Base-by-base conservation (phyloP, 2,888 invertebrate genomes). In the Epistrophe grossulariae region DNA sequence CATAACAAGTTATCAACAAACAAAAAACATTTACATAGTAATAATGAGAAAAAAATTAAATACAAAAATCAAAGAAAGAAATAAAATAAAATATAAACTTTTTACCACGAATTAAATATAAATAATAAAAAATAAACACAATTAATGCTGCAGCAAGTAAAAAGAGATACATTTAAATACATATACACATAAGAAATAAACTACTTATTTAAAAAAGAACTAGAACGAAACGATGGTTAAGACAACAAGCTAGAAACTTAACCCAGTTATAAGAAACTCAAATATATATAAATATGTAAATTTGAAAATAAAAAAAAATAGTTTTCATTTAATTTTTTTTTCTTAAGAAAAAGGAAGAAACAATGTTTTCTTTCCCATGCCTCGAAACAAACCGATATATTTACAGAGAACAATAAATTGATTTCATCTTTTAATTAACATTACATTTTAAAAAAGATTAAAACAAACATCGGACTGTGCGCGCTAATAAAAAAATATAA, bases 241-340 rank as follows among this genome's bases (percentile, higher is more conserved):
- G 62, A 50, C 55, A 57, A 55, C 73, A 77, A 73, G 48, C 55
- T 66, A 40, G 28, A 73, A 45, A 70, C 68, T 68, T 80, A 80
- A 68, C 48, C 40, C 28, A 78, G 40, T 70, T 70, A 55, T 59
- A 71, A 71, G 50, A 64, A 74, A 81, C 79, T 82, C 78, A 82
- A 85, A 82, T 85, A 81, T 85, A 81, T 84, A 81, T 78, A 78
- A 78, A 73, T 85, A 82, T 85, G 85, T 82, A 82, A 82, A 85
- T 82, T 81, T 76, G 76, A 84, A 70, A 52, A 43, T 59, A 45
- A 78, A 38, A 40, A 38, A 40, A 2, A 24, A 60, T 19, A 77
- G 6, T 68, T 74, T 74, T 74, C 62, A 70, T 79, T 48, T 59
- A 19, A 5, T 57, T 15, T 59, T 60, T 62, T 62, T 52, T 71